These are phyloP conservation scores for Gobionotothen gibberifrons DNA, from an alignment of 2,797 vertebrate genomes.

Conservation along the genomic window DNA sequence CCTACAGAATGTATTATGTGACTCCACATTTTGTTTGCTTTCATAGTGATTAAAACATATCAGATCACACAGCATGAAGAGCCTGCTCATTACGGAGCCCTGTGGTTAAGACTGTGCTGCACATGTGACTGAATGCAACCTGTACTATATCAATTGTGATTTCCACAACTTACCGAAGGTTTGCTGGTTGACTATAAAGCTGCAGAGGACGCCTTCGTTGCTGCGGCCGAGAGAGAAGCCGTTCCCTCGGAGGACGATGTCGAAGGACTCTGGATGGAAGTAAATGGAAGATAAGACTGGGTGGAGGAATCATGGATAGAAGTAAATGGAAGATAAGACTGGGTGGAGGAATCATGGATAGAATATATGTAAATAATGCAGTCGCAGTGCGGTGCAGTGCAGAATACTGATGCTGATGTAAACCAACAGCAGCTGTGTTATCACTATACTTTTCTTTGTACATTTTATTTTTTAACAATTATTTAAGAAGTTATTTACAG, in stretches of 20 bases:
- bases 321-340: constrained; percentile 30
- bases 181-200: constrained; percentile 85
- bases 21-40: not conserved
- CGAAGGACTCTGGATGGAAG: constrained; percentile 89
- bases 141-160: not conserved
- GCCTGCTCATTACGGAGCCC: not conserved
- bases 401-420: not conserved
- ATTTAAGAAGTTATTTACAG: no score
- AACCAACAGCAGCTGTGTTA: not conserved
- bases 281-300: constrained; percentile 23
- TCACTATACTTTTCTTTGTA: not conserved
- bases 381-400: no score
- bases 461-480: not conserved
- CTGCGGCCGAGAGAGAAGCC: constrained; percentile 87
- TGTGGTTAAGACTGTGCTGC: not conserved
- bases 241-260: constrained; percentile 91
- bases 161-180: constrained; percentile 85
- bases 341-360: not conserved
- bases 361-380: no score
- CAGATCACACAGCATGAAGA: not conserved
- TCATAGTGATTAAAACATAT: not conserved
- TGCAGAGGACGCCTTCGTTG: constrained; percentile 83
- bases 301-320: not conserved
- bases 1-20: not conserved
- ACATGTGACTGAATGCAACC: not conserved